Evolutionary conservation across 2,888 invertebrate species (phyloP).

Genomic region (Tachystola acroxantha): DNA sequence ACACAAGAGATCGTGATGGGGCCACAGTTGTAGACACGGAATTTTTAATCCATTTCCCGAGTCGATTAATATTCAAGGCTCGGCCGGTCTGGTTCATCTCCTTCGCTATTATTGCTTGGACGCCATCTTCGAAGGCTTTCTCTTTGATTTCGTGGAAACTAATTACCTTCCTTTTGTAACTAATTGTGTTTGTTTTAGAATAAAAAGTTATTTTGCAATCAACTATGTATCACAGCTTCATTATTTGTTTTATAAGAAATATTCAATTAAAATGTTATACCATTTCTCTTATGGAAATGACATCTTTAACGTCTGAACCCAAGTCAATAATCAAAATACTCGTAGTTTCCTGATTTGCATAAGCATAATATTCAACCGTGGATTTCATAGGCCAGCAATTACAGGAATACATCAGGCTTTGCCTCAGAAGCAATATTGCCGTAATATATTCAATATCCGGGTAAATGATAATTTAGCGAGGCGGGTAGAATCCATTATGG

Average conservation of each 20-base stretch:
- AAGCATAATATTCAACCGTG: slow-evolving; percentile 37
- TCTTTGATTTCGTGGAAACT: slow-evolving; percentile 66
- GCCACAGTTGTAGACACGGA: slow-evolving; percentile 64
- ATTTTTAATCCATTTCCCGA: slow-evolving; percentile 78
- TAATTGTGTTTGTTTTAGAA: slow-evolving; percentile 39
- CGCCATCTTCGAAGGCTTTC: slow-evolving; percentile 40
- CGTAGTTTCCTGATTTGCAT: slow-evolving; percentile 34
- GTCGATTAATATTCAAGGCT: slow-evolving; percentile 77
- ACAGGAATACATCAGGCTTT: slow-evolving; percentile 51
- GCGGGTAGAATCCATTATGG: slow-evolving; percentile 74
- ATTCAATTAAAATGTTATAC: no score
- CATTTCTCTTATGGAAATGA: not conserved
- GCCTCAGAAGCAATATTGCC: slow-evolving; percentile 60
- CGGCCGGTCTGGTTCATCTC: slow-evolving; percentile 78
- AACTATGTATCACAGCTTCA: no score
- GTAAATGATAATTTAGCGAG: slow-evolving; percentile 71
- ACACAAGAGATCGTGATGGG: slow-evolving; percentile 62
- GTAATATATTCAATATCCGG: slow-evolving; percentile 78
- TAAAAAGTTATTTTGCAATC: no score
- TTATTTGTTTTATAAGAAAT: no score
- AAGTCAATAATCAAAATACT: slow-evolving; percentile 14
- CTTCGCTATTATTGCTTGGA: slow-evolving; percentile 69
- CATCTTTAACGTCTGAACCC: not conserved
- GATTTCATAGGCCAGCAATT: slow-evolving; percentile 43
- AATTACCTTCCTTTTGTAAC: slow-evolving; percentile 63